Evolutionary conservation across 64 coral and sea anemone species (phyloP).

Genomic region (Pocillopora verrucosa): DNA sequence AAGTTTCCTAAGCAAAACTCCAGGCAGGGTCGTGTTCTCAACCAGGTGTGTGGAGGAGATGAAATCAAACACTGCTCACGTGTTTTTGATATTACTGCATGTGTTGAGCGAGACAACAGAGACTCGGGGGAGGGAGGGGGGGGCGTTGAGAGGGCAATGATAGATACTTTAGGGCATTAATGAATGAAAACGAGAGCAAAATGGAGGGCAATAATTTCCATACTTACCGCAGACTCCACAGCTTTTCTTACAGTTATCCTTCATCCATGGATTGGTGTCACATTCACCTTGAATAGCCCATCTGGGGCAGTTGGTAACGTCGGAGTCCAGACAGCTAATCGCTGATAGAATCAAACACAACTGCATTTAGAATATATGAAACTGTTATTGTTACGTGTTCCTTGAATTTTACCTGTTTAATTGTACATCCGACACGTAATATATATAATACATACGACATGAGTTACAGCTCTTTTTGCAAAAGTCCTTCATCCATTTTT

Average conservation of each 20-base stretch:
- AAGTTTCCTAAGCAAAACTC: too few relatives aligned
- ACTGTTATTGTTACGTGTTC: background rate
- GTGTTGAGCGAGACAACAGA: too few relatives aligned
- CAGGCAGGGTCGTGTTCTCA: too few relatives aligned
- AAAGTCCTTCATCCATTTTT: conserved; percentile 47
- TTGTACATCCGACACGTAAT: conserved; percentile 15
- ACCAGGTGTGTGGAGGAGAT: too few relatives aligned
- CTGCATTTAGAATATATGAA: background rate
- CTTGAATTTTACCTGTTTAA: background rate
- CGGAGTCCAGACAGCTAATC: conserved; percentile 9
- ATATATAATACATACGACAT: conserved; percentile 36
- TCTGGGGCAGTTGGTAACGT: conserved; percentile 21
- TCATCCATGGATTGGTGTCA: conserved; percentile 27
- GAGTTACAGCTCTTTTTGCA: conserved; percentile 29
- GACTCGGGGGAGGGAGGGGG: too few relatives aligned
- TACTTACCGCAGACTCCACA: conserved; percentile 30
- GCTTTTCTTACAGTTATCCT: conserved; percentile 36
- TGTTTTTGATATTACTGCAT: too few relatives aligned
- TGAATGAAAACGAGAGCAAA: background rate
- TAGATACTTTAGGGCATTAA: background rate
- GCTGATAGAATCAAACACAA: background rate
- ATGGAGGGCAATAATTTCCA: background rate
- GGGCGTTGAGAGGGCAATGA: background rate
- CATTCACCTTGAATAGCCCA: conserved; percentile 35
- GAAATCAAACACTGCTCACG: too few relatives aligned